Percentiles rank a stretch among this genome's conserved stretches.
Conservation (phyloP, 2,888 invertebrate genomes). For the Graphium colonna region DNA sequence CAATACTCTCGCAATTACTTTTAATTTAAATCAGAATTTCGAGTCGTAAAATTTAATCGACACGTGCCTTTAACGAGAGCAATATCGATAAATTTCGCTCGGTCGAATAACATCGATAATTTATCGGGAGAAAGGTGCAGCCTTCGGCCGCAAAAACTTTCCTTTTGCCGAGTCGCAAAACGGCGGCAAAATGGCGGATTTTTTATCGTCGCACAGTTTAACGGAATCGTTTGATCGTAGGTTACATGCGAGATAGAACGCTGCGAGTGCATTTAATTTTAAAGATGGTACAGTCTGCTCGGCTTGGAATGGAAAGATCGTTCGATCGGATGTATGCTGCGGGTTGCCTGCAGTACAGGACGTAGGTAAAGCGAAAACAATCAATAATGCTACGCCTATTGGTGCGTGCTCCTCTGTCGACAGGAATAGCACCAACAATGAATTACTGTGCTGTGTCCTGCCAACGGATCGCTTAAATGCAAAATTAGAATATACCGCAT, state of each 20-base stretch:
- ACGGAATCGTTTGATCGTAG: constrained; percentile 18
- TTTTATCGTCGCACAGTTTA: constrained; percentile 15
- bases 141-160: constrained; percentile 6
- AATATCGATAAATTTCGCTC: constrained; percentile 7
- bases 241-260: constrained; percentile 20
- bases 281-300: constrained; percentile 26
- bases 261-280: constrained; percentile 27
- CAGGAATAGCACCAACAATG: constrained; percentile 21
- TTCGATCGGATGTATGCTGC: constrained; percentile 31
- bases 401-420: constrained; percentile 12
- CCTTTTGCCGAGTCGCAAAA: constrained; percentile 8
- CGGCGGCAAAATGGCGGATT: constrained; percentile 9
- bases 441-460: constrained; percentile 11
- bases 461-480: constrained; percentile 3
- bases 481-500: constrained; percentile 9
- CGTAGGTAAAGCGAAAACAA: constrained; percentile 23
- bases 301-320: constrained; percentile 30
- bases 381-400: constrained; percentile 21
- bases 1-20: background rate
- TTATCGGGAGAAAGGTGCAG: background rate
- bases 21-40: constrained; percentile 3
- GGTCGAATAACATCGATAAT: background rate
- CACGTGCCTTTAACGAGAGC: background rate
- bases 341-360: constrained; percentile 27
- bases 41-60: constrained; percentile 4